Conservation (phyloP, 2,797 vertebrate species). For the Cetoscarus ocellatus region DNA sequence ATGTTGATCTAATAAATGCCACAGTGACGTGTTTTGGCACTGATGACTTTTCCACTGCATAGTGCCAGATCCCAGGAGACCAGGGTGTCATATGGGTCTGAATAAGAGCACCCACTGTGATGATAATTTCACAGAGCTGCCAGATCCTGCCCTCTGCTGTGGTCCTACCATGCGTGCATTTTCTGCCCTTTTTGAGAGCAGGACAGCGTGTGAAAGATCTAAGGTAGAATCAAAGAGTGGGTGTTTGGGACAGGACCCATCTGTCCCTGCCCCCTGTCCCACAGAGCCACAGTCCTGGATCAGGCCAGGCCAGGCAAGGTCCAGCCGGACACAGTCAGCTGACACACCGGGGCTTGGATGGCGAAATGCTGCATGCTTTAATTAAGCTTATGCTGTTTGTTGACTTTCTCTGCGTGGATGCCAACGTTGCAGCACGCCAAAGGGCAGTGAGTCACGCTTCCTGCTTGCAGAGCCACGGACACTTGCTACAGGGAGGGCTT, state of each 20-base stretch:
- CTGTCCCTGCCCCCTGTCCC: slow-evolving; percentile 66
- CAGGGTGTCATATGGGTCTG: slow-evolving; percentile 49
- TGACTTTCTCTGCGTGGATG: slow-evolving; percentile 72
- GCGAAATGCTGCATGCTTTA: slow-evolving; percentile 68
- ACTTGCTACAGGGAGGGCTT: slow-evolving; percentile 61
- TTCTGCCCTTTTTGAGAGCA: slow-evolving; percentile 39
- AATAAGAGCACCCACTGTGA: slow-evolving; percentile 46
- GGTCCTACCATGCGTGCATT: slow-evolving; percentile 33
- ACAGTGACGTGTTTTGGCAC: slow-evolving; percentile 1
- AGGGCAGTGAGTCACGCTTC: slow-evolving; percentile 78
- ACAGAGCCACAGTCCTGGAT: slow-evolving; percentile 55
- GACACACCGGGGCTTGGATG: slow-evolving; percentile 67
- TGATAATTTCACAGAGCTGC: slow-evolving; percentile 39
- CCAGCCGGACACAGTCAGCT: slow-evolving; percentile 55
- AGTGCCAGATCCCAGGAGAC: slow-evolving; percentile 48
- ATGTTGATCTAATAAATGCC: slow-evolving; percentile 25
- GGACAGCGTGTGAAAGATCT: slow-evolving; percentile 37
- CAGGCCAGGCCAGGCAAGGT: slow-evolving; percentile 52
- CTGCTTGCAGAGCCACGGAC: slow-evolving; percentile 68
- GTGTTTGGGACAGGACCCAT: slow-evolving; percentile 67
- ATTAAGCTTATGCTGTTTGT: slow-evolving; percentile 84
- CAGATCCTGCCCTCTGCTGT: slow-evolving; percentile 56
- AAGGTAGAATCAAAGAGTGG: slow-evolving; percentile 38
- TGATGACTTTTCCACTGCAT: slow-evolving; percentile 45
- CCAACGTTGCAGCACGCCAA: slow-evolving; percentile 68